These are phyloP conservation scores for Zoanthus gigantus DNA, from an alignment of 92 coral and sea anemone genomes.

Conservation along the genomic window DNA sequence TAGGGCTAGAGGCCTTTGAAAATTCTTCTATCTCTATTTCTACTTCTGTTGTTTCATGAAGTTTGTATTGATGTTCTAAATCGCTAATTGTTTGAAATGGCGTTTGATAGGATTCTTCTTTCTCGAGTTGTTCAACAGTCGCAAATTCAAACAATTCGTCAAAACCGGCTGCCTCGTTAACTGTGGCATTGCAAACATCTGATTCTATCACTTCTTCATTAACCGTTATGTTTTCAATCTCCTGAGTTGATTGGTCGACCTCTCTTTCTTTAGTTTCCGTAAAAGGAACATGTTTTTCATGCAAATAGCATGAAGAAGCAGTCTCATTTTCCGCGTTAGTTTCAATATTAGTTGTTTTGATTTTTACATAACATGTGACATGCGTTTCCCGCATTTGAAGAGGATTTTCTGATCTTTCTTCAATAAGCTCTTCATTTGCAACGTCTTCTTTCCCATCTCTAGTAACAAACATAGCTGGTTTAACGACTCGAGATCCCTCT, in stretches of 20 bases:
- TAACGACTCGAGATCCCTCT: no score
- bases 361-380: neutral
- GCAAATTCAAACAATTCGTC: neutral
- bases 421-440: neutral
- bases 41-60: slow-evolving; percentile 13
- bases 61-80: slow-evolving; percentile 25
- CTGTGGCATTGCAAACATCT: neutral
- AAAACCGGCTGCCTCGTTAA: neutral
- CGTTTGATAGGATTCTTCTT: neutral
- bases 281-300: neutral
- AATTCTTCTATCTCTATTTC: slow-evolving; percentile 37
- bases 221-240: neutral
- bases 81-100: slow-evolving; percentile 20
- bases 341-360: neutral
- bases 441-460: neutral
- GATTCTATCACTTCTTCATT: neutral
- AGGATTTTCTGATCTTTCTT: slow-evolving; percentile 29
- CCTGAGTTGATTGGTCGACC: neutral
- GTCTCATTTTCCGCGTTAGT: slow-evolving; percentile 33
- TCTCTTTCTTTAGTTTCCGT: neutral
- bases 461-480: neutral
- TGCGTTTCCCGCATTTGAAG: neutral
- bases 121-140: slow-evolving; percentile 2
- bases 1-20: neutral
- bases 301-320: neutral